Evolutionary conservation across 1,140 invertebrate genomes (phyloP), one percentile per base, ranked within the genome.

Genomic region (Doryteuthis pealeii): DNA sequence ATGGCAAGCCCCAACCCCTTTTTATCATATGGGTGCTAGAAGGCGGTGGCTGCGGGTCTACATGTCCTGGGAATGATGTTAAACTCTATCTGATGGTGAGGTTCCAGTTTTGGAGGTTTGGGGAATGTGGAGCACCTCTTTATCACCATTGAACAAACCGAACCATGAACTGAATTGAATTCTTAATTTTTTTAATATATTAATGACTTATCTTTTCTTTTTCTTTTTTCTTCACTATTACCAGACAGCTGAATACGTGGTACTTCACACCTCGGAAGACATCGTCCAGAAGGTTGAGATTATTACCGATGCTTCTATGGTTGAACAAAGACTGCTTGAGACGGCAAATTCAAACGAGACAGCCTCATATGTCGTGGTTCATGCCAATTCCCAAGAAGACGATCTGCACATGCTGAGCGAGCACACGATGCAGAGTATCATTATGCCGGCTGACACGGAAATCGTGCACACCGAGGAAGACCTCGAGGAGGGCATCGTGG

Each of bases 161-260:
- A n/a, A n/a, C n/a, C n/a, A n/a, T n/a, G n/a, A n/a, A n/a, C n/a
- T n/a, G n/a, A n/a, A n/a, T n/a, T n/a, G n/a, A n/a, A n/a, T n/a
- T n/a, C n/a, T n/a, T n/a, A 40, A 40, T 10, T 40, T 5, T 40
- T 40, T 40, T 40, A 5, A 40, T 40, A 40, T 40, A 40, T 40
- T 40, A 40, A 5, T 40, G 35, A 40, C 10, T 5, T 10, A 5
- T 10, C 10, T 3, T 28, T 12, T 62, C 5, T 62, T 62, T 62
- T 2, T 15, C 1, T 45, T 28, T 68, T 35, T 71, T 43, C 70
- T n/a, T n/a, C n/a, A n/a, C n/a, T n/a, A n/a, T n/a, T n/a, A n/a
- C 31, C 76, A 81, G 75, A 71, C 77, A 31, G 80, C 81, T 28
- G 83, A 84, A 66, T 83, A 80, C 78, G 81, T 84, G 54, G 82